Evolutionary conservation across 2,888 invertebrate genomes (phyloP).

Genomic region (Coleophora flavipennella): DNA sequence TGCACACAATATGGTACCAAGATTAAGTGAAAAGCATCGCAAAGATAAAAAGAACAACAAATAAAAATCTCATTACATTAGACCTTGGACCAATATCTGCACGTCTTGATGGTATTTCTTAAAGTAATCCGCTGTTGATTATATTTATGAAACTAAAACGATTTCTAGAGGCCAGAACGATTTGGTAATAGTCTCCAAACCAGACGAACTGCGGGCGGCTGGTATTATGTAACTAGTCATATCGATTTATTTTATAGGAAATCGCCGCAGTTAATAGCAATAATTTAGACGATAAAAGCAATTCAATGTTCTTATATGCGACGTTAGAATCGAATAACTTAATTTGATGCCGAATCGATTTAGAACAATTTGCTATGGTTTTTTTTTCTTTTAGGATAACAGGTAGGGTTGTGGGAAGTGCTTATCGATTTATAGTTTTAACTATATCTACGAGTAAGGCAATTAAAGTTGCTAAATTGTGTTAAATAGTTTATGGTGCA

Average conservation of each 20-base stretch:
- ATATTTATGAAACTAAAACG: slow-evolving; percentile 3
- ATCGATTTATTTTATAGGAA: slow-evolving; percentile 67
- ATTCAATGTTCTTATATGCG: slow-evolving; percentile 56
- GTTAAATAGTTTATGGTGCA: no score
- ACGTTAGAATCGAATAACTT: slow-evolving; percentile 61
- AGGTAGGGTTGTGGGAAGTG: slow-evolving; percentile 53
- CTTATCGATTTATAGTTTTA: no score
- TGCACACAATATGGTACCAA: no score
- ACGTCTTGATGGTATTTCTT: no score
- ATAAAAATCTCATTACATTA: no score
- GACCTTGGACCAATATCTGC: no score
- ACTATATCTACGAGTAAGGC: no score
- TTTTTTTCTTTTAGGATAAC: slow-evolving; percentile 33
- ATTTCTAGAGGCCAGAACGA: slow-evolving; percentile 34
- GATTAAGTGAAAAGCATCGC: no score
- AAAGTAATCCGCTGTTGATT: no score
- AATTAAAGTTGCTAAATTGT: no score
- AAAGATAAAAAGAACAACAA: no score
- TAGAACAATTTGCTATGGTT: slow-evolving; percentile 27
- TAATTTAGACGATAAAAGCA: slow-evolving; percentile 62
- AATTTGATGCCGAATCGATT: slow-evolving; percentile 43
- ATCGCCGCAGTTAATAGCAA: slow-evolving; percentile 66
- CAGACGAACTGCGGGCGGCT: slow-evolving; percentile 56
- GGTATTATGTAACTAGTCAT: slow-evolving; percentile 61
- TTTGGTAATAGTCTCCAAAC: slow-evolving; percentile 37